Evolutionary conservation across 2,888 invertebrate genomes (phyloP).

Genomic region (Drosophila mulleri): DNA sequence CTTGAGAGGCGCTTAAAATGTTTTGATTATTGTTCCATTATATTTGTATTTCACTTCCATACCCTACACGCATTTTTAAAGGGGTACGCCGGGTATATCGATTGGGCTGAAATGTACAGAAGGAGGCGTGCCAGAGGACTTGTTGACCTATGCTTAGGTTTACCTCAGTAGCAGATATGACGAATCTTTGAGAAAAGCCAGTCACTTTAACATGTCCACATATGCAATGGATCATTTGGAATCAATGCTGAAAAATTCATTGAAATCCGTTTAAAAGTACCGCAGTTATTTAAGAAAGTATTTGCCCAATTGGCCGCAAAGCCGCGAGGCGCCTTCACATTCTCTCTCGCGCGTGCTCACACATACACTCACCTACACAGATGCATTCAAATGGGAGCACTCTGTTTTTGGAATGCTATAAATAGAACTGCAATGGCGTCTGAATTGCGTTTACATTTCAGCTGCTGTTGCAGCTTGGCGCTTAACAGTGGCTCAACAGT

Average conservation of each 20-base stretch:
- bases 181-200: fast-evolving
- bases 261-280: not conserved
- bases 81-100: not conserved
- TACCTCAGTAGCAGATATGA: not conserved
- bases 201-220: fast-evolving
- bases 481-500: not conserved
- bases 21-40: constrained; percentile 70
- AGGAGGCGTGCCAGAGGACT: too few species aligned
- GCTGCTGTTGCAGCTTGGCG: not conserved
- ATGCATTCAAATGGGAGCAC: not conserved
- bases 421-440: not conserved
- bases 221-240: too few species aligned
- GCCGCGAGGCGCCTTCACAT: not conserved
- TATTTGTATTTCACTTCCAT: constrained; percentile 19
- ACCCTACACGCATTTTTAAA: not conserved
- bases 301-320: too few species aligned
- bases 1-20: constrained; percentile 76
- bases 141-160: too few species aligned
- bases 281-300: not conserved
- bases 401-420: not conserved
- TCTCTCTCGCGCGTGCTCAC: not conserved
- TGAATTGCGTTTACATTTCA: not conserved
- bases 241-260: not conserved
- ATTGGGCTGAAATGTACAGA: too few species aligned
- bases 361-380: too few species aligned